Percentiles rank a stretch among this genome's conserved stretches.
These are phyloP conservation scores for Catonia carolina DNA, from an alignment of 2,888 invertebrate genomes.

Conservation along the genomic window DNA sequence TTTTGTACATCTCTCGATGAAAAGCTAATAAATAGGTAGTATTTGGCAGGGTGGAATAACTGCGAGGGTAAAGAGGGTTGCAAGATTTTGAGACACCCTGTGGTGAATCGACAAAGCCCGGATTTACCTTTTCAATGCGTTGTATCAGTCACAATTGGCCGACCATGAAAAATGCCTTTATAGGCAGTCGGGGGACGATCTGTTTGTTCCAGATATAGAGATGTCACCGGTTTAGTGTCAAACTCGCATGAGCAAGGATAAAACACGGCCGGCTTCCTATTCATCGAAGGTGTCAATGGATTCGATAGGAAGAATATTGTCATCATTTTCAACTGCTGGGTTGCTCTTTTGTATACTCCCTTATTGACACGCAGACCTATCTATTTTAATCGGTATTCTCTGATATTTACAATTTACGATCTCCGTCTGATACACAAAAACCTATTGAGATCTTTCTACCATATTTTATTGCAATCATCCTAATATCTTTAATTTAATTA, in stretches of 20 bases:
- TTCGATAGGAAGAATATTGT: background rate
- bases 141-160: constrained; percentile 14
- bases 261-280: constrained; percentile 3
- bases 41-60: background rate
- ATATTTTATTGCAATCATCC: too few species aligned
- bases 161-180: constrained; percentile 14
- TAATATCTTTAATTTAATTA: too few species aligned
- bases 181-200: background rate
- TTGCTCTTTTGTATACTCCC: too few species aligned
- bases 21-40: constrained; percentile 5
- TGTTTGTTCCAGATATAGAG: constrained; percentile 10
- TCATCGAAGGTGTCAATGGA: constrained; percentile 7
- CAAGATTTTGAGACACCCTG: constrained; percentile 5
- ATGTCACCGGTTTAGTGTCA: constrained; percentile 14
- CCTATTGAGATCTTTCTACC: too few species aligned
- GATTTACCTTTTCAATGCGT: constrained; percentile 10
- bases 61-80: background rate
- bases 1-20: background rate
- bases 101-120: constrained; percentile 5
- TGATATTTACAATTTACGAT: too few species aligned
- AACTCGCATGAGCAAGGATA: constrained; percentile 6
- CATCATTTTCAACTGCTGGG: too few species aligned
- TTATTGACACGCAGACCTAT: too few species aligned
- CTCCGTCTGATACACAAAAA: too few species aligned
- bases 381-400: too few species aligned